Evolutionary conservation across 2,113 vertebrate genomes (phyloP).

Genomic region (Macrotis lagotis): DNA sequence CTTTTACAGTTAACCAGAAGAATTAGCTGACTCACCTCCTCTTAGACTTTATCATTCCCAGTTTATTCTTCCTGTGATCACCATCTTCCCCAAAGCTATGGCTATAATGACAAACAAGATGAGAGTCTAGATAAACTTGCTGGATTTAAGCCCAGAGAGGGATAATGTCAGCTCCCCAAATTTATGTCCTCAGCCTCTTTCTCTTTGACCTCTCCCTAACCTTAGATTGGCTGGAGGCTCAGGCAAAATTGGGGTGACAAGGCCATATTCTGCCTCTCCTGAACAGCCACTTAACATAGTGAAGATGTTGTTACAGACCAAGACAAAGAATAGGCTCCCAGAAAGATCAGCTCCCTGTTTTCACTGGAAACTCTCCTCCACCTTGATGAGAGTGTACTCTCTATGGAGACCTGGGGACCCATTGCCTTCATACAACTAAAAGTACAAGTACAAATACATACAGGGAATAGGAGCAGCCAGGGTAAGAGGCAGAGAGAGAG

Average conservation of each 20-base stretch:
- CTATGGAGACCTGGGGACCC: neutral
- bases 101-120: neutral
- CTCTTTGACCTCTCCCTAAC: neutral
- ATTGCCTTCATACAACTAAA: neutral
- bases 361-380: neutral
- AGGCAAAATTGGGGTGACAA: neutral
- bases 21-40: neutral
- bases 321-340: neutral
- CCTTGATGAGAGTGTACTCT: neutral
- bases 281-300: neutral
- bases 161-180: neutral
- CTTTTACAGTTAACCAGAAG: neutral
- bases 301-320: neutral
- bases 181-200: neutral
- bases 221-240: neutral
- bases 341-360: neutral
- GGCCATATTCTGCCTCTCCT: neutral
- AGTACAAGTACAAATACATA: neutral
- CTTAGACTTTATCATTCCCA: neutral
- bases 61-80: neutral
- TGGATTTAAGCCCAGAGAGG: conserved; percentile 9
- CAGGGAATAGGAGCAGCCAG: neutral
- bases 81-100: neutral
- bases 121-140: neutral
- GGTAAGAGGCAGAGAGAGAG: neutral